Percentiles rank a stretch among this genome's conserved stretches.
Evolutionary conservation across 2,797 vertebrate species (phyloP).

Genomic region (Etheostoma perlongum): DNA sequence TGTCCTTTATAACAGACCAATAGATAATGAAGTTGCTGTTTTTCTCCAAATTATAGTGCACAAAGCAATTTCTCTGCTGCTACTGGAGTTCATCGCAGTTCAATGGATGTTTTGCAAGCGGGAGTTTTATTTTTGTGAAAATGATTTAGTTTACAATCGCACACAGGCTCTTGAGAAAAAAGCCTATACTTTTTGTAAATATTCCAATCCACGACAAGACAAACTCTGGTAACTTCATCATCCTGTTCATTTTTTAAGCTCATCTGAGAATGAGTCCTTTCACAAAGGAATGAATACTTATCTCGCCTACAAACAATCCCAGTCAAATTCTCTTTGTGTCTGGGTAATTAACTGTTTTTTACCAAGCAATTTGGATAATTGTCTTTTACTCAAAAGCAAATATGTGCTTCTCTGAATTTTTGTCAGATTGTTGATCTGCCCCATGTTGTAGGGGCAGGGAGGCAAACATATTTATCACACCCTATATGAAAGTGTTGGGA

Average conservation of each 20-base stretch:
- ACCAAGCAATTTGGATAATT: not conserved
- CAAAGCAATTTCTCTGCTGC: conserved; percentile 47
- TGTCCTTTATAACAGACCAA: conserved; percentile 16
- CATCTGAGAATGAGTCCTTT: conserved; percentile 16
- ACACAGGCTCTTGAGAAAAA: conserved; percentile 13
- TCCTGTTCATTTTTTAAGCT: conserved; percentile 9
- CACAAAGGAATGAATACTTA: conserved; percentile 27
- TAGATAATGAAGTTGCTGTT: conserved; percentile 25
- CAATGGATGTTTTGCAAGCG: conserved; percentile 16
- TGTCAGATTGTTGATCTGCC: not conserved
- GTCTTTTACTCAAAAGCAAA: not conserved
- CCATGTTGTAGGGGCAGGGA: not conserved
- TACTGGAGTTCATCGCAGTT: conserved; percentile 44
- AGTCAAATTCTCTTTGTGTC: not conserved
- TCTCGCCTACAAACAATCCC: conserved; percentile 22
- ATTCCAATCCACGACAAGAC: not conserved
- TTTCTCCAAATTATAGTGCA: conserved; percentile 26
- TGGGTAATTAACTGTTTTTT: conserved; percentile 4
- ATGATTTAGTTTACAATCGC: conserved; percentile 11
- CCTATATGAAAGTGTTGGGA: not conserved
- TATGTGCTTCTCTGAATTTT: not conserved
- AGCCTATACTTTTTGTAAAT: conserved; percentile 5
- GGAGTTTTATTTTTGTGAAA: conserved; percentile 23
- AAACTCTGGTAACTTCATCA: conserved; percentile 27
- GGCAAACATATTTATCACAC: not conserved